Evolutionary conservation across 2,888 invertebrate species (phyloP).

Genomic region (Microplitis deprimator): DNA sequence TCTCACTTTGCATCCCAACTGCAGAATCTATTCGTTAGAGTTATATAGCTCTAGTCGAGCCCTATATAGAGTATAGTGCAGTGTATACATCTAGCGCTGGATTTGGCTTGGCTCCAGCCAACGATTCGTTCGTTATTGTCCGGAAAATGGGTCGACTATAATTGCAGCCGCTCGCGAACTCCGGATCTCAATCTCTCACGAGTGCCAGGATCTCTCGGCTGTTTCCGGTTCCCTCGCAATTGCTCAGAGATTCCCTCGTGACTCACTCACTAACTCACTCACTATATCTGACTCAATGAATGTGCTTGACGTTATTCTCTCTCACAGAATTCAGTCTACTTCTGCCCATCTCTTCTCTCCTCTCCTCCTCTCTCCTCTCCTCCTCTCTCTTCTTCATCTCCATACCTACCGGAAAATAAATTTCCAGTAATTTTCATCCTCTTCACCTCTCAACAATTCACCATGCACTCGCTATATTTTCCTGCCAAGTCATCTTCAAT

Average conservation of each 20-base stretch:
- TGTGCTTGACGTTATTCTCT: not conserved
- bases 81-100: conserved; percentile 44
- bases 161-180: conserved; percentile 58
- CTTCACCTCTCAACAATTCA: not conserved
- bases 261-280: conserved; percentile 16
- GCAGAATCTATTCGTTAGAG: conserved; percentile 1
- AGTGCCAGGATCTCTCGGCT: conserved; percentile 40
- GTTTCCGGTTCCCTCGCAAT: conserved; percentile 40
- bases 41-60: not conserved
- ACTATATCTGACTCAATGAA: conserved; percentile 24
- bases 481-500: conserved; percentile 19
- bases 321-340: not conserved
- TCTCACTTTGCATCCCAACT: conserved; percentile 20
- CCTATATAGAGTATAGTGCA: not conserved
- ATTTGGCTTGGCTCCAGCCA: conserved; percentile 66
- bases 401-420: conserved; percentile 33
- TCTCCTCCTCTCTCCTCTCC: not conserved
- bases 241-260: conserved; percentile 36
- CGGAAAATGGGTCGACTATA: conserved; percentile 68
- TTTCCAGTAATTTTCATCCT: conserved; percentile 35
- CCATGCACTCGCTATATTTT: not conserved
- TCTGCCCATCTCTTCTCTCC: not conserved
- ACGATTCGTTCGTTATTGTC: conserved; percentile 67
- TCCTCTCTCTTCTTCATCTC: not conserved
- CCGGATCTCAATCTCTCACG: conserved; percentile 52